Evolutionary conservation across 2,888 invertebrate genomes (phyloP).

Genomic region (Cecidostiba fungosa): DNA sequence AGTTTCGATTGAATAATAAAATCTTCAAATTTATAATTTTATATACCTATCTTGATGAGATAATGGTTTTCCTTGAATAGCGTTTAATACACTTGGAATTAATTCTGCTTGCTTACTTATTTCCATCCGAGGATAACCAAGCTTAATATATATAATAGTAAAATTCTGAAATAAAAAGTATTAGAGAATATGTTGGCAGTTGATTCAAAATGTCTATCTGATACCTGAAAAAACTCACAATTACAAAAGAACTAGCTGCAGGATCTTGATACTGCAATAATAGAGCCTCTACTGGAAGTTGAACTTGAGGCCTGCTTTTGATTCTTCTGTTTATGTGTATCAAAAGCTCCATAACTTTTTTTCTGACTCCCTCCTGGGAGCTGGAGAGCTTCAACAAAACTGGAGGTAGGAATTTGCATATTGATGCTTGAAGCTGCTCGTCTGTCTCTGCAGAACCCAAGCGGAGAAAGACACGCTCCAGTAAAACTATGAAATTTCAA

Average conservation of each 20-base stretch:
- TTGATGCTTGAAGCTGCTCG: constrained; percentile 91
- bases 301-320: constrained; percentile 91
- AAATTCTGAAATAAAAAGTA: constrained; percentile 87
- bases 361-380: constrained; percentile 90
- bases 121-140: constrained; percentile 93
- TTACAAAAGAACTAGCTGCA: constrained; percentile 88
- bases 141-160: constrained; percentile 94
- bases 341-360: constrained; percentile 94
- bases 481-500: constrained; percentile 83
- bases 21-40: constrained; percentile 27
- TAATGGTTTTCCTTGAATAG: constrained; percentile 90
- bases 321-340: constrained; percentile 95
- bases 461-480: constrained; percentile 94
- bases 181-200: constrained; percentile 18
- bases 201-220: too few species aligned
- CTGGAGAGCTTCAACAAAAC: constrained; percentile 95
- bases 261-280: constrained; percentile 91
- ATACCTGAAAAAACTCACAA: constrained; percentile 82
- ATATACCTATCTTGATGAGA: constrained; percentile 91
- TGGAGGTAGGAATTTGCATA: constrained; percentile 92
- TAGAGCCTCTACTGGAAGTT: constrained; percentile 92
- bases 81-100: constrained; percentile 88
- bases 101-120: constrained; percentile 88
- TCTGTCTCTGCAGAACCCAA: constrained; percentile 94
- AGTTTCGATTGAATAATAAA: constrained; percentile 33